These are phyloP conservation scores for Mesochorus sp. DNA, from an alignment of 2,888 invertebrate species.

Conservation along the genomic window DNA sequence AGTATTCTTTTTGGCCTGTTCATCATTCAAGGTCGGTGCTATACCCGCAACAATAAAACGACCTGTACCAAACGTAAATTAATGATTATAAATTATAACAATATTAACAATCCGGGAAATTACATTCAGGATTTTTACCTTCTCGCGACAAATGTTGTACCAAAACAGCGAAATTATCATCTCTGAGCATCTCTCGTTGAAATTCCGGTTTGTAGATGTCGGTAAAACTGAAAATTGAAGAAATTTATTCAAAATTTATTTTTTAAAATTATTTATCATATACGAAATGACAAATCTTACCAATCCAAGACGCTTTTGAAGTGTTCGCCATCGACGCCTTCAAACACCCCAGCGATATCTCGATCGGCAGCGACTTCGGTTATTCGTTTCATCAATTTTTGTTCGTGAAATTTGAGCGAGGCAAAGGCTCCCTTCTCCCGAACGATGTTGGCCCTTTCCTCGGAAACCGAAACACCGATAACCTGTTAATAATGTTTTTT, in stretches of 20 bases:
- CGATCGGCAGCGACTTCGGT: constrained; percentile 84
- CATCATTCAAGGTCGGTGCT: constrained; percentile 76
- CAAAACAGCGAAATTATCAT: constrained; percentile 76
- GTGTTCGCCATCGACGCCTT: constrained; percentile 86
- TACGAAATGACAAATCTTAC: constrained; percentile 80
- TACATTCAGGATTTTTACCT: constrained; percentile 67
- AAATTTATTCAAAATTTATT: neutral
- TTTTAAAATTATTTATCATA: constrained; percentile 12
- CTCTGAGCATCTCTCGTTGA: constrained; percentile 72
- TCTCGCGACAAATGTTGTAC: constrained; percentile 77
- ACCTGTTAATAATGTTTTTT: constrained; percentile 82
- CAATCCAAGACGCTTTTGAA: constrained; percentile 84
- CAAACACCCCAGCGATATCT: constrained; percentile 86
- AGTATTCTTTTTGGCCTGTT: constrained; percentile 63
- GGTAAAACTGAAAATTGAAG: constrained; percentile 73
- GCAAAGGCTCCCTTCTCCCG: constrained; percentile 86
- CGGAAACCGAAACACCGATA: constrained; percentile 87
- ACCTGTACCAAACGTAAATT: constrained; percentile 64
- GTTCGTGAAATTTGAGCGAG: constrained; percentile 85
- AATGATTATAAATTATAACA: neutral
- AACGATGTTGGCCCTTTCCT: constrained; percentile 84
- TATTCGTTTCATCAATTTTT: constrained; percentile 84
- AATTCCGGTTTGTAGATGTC: constrained; percentile 73
- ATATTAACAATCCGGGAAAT: neutral
- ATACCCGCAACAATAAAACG: constrained; percentile 79